A percentile compares a stretch with the other conserved stretches of the same genome.
Conservation (phyloP, 2,888 invertebrate genomes). For the Drymonia ruficornis region DNA sequence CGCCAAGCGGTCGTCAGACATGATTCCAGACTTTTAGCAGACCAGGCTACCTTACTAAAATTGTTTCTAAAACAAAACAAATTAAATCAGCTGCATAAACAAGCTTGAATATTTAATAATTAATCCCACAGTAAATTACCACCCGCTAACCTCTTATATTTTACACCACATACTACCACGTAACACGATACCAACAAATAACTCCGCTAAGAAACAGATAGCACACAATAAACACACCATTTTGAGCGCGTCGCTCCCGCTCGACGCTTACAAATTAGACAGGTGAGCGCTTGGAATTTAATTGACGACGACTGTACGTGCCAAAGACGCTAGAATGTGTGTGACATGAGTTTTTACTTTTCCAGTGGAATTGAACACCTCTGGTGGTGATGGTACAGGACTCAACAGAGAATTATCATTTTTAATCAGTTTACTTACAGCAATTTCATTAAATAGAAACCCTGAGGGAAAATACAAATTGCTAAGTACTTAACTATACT, state of each 20-base stretch:
- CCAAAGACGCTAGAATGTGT: not conserved
- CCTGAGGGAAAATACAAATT: too few relatives aligned
- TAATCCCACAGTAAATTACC: too few relatives aligned
- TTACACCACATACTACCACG: conserved; percentile 21
- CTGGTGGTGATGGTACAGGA: conserved; percentile 1
- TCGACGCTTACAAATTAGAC: conserved; percentile 50
- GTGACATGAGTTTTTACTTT: not conserved
- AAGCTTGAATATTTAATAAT: too few relatives aligned
- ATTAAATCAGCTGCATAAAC: too few relatives aligned
- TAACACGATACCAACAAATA: conserved; percentile 43
- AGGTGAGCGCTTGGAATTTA: conserved; percentile 33
- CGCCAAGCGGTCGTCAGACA: too few relatives aligned
- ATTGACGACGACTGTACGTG: conserved; percentile 18
- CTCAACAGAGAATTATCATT: too few relatives aligned
- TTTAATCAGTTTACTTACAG: too few relatives aligned
- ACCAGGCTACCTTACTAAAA: too few relatives aligned
- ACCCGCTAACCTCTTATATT: conserved; percentile 8
- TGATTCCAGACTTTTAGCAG: too few relatives aligned
- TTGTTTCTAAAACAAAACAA: too few relatives aligned
- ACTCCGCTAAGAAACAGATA: conserved; percentile 41
- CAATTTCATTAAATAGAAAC: too few relatives aligned
- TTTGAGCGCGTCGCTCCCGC: conserved; percentile 33
- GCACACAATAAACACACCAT: conserved; percentile 49
- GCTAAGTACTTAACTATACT: too few relatives aligned
- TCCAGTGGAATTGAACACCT: conserved; percentile 3